Conservation (phyloP, 2,888 invertebrate genomes). For the Lordiphosa andalusiaca region DNA sequence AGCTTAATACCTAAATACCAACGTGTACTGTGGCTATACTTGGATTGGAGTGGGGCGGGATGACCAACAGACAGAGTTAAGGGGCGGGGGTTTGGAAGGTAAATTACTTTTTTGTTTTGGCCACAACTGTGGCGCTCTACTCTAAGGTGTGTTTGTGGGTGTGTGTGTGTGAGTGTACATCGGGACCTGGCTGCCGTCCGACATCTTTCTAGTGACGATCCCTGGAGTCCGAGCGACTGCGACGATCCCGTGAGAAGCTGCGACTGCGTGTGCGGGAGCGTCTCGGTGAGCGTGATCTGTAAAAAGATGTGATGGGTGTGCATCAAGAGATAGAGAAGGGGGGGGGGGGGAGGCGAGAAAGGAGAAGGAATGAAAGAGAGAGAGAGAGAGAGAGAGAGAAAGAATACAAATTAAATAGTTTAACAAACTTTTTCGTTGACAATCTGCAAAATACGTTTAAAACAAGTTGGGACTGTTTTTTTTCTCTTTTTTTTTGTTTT, state of each 20-base stretch:
- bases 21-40: too few relatives aligned
- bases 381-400: constrained; percentile 18
- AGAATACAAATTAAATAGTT: constrained; percentile 58
- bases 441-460: constrained; percentile 11
- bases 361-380: constrained; percentile 33
- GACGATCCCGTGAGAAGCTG: constrained; percentile 82
- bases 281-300: constrained; percentile 80
- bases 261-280: constrained; percentile 81
- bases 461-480: constrained; percentile 22
- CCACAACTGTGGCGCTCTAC: too few relatives aligned
- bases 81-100: too few relatives aligned
- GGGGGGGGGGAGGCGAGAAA: constrained; percentile 9
- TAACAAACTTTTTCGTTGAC: constrained; percentile 29
- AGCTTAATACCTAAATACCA: too few relatives aligned
- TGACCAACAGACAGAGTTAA: too few relatives aligned
- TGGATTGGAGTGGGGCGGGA: too few relatives aligned
- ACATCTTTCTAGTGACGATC: constrained; percentile 81
- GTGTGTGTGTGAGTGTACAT: too few relatives aligned
- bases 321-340: constrained; percentile 14
- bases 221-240: constrained; percentile 83
- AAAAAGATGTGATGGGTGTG: constrained; percentile 49
- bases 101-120: too few relatives aligned
- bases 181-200: too few relatives aligned
- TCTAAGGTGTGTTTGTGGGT: too few relatives aligned
- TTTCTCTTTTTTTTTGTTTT: too few relatives aligned